Evolutionary conservation across 2,113 vertebrate genomes (phyloP).

Genomic region (Silurus glanis): DNA sequence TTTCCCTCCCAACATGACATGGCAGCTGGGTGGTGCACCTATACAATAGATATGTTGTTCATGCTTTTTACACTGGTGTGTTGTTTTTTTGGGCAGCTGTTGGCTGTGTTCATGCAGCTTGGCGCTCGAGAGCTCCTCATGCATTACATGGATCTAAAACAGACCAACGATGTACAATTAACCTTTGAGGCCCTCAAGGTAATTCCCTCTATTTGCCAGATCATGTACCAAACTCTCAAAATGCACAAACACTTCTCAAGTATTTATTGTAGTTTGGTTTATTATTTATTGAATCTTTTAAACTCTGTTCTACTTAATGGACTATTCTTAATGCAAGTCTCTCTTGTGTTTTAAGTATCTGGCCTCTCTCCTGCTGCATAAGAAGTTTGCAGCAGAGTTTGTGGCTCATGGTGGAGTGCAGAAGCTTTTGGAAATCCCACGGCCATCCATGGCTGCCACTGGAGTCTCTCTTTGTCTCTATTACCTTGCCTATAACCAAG

Average conservation of each 20-base stretch:
- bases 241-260: neutral
- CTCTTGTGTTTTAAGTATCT: slow-evolving; percentile 78
- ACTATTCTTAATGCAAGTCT: neutral
- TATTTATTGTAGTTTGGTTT: neutral
- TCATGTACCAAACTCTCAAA: neutral
- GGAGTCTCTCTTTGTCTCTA: slow-evolving; percentile 98
- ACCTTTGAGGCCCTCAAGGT: slow-evolving; percentile 99
- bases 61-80: neutral
- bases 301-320: neutral
- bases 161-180: slow-evolving; percentile 94
- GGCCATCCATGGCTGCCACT: slow-evolving; percentile 97
- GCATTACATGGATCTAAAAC: slow-evolving; percentile 96
- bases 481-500: slow-evolving; percentile 98
- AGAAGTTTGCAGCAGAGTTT: slow-evolving; percentile 98
- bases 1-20: neutral
- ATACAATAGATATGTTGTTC: neutral
- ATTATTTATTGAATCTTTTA: neutral
- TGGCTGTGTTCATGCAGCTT: slow-evolving; percentile 98
- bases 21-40: neutral
- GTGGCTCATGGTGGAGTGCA: slow-evolving; percentile 97
- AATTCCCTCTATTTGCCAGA: slow-evolving; percentile 30
- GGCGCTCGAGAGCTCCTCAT: slow-evolving; percentile 95
- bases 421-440: slow-evolving; percentile 94
- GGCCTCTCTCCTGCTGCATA: slow-evolving; percentile 95
- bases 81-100: slow-evolving; percentile 71